These are phyloP conservation scores for Heteractis magnifica DNA, from an alignment of 92 coral and sea anemone genomes.

Conservation along the genomic window DNA sequence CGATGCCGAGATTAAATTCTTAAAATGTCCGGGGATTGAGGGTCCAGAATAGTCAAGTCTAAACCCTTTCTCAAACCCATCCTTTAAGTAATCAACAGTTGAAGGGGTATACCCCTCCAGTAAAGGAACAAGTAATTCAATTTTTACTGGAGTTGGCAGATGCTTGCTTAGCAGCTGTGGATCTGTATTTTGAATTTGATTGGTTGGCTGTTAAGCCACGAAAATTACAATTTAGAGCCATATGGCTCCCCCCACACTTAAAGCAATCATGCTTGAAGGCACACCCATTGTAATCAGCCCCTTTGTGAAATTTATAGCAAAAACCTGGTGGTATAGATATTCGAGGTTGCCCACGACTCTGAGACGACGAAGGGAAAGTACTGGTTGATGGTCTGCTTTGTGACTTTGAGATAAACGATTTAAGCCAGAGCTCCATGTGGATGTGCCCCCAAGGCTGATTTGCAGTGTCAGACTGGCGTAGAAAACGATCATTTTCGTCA, in stretches of 20 bases:
- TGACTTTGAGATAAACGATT: slow-evolving; percentile 11
- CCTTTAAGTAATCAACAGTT: not conserved
- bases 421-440: slow-evolving; percentile 56
- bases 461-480: slow-evolving; percentile 22
- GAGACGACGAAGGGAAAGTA: not conserved
- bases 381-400: not conserved
- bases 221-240: slow-evolving; percentile 22
- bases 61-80: not conserved
- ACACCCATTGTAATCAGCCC: slow-evolving; percentile 41
- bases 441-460: slow-evolving; percentile 40
- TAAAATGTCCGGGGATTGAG: not conserved
- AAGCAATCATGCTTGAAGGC: slow-evolving; percentile 45
- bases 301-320: slow-evolving; percentile 37
- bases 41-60: not conserved
- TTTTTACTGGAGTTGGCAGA: not conserved
- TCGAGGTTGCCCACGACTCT: slow-evolving; percentile 3
- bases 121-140: not conserved
- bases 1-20: not conserved
- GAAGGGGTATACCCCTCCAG: not conserved
- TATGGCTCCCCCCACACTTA: slow-evolving; percentile 45
- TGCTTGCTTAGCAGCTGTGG: not conserved
- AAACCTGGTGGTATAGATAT: slow-evolving; percentile 32
- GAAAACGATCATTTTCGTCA: slow-evolving; percentile 46
- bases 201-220: not conserved
- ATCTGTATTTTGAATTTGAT: not conserved